Conservation (phyloP, 2,113 vertebrate genomes). For the Lepus timidus region DNA sequence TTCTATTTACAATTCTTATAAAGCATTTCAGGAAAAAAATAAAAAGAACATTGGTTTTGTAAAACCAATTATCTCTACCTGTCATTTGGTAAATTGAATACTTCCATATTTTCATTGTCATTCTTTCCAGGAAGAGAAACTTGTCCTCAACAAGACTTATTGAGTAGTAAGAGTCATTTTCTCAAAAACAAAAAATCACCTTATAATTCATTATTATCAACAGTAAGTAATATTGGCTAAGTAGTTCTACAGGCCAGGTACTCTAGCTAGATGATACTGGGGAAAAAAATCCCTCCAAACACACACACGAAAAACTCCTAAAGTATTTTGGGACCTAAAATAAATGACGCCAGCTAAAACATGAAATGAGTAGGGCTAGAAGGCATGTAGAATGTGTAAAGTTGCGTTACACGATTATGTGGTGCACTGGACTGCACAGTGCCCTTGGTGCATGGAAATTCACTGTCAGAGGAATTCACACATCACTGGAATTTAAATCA, state of each 20-base stretch:
- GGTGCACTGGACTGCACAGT: not conserved
- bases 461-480: not conserved
- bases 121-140: constrained; percentile 32
- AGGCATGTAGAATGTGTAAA: not conserved
- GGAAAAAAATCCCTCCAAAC: not conserved
- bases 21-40: not conserved
- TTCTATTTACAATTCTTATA: constrained; percentile 34
- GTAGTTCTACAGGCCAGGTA: not conserved
- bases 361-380: not conserved
- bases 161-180: not conserved
- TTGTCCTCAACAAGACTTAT: not conserved
- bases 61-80: not conserved
- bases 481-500: constrained; percentile 49
- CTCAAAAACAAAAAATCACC: not conserved
- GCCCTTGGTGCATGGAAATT: not conserved
- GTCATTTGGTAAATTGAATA: not conserved
- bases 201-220: constrained; percentile 8
- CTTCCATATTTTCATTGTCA: constrained; percentile 21
- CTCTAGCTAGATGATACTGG: not conserved
- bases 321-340: not conserved
- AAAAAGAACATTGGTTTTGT: constrained; percentile 1
- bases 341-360: constrained; percentile 47
- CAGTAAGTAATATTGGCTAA: not conserved
- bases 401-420: not conserved
- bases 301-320: not conserved